Evolutionary conservation across 2,113 vertebrate species (phyloP), one percentile per base, ranked within the genome.

Genomic region (Riparia riparia): DNA sequence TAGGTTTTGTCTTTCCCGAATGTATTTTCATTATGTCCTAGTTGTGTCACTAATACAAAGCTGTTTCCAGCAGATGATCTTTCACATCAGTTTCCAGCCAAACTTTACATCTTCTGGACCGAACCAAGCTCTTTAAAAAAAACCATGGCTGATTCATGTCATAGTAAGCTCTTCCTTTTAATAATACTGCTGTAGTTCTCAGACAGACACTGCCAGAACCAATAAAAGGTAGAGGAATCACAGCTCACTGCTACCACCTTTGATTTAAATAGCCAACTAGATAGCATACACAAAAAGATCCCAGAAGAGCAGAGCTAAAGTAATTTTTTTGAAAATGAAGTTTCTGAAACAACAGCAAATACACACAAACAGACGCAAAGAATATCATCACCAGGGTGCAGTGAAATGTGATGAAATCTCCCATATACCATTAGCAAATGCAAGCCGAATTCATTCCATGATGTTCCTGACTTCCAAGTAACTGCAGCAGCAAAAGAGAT

Each of bases 171-270:
- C 69, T 94, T 76, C 53, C 61, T 94, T 84, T 86, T 68, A 86
- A 50, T 82, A 89, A 90, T 61, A 74, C 34, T 86, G 41, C 66
- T 85, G 61, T 50, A 85, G 54, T 81, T 93, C 47, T 68, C 70
- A 74, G 63, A 89, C 50, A 93, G 66, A 93, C 63, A 86, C 56
- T 81, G 91, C 78, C 85, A 95, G 45, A 82, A 94, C 39, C 91
- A 68, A 57, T 71, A 82, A 95, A 84, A 86, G 44, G 39, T 13
- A 89, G 61, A 89, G 57, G 95, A 80, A 93, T 73, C 91, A 83
- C 61, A 95, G n/a, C 69, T 89, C 76, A 74, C 57, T 51, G 68
- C 77, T 58, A 65, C 6, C 17, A 6, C 25, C 60, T 92, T 86
- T 68, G 58, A 94, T 87, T 96, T 84, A 95, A 82, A 69, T 26